Evolutionary conservation across 2,888 invertebrate species (phyloP).

Genomic region (Hipparchia sbordonii): DNA sequence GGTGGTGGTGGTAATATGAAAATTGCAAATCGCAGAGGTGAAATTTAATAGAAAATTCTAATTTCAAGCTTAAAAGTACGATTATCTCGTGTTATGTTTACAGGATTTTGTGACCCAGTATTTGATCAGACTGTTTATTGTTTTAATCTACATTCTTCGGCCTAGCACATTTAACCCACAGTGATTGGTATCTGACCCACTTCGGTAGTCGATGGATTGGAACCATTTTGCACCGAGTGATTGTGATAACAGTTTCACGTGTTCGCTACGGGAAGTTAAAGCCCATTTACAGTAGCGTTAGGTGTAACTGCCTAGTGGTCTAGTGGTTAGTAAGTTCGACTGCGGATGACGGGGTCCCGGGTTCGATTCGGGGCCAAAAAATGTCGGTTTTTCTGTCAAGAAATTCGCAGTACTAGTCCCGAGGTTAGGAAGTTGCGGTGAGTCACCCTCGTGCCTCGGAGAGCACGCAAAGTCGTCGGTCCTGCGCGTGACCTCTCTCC

Average conservation of each 20-base stretch:
- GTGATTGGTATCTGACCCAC: constrained; percentile 1
- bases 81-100: background rate
- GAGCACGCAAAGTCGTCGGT: too few relatives aligned
- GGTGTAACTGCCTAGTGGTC: too few relatives aligned
- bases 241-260: constrained; percentile 1
- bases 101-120: background rate
- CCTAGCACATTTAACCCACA: background rate
- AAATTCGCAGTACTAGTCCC: too few relatives aligned
- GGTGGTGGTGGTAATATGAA: too few relatives aligned
- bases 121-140: constrained; percentile 9
- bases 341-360: too few relatives aligned
- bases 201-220: background rate
- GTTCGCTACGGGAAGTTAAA: background rate
- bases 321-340: too few relatives aligned
- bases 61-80: background rate
- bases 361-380: too few relatives aligned
- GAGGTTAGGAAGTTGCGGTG: too few relatives aligned
- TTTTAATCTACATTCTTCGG: constrained; percentile 1
- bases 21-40: too few relatives aligned
- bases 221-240: background rate
- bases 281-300: background rate
- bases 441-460: too few relatives aligned
- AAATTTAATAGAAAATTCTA: background rate
- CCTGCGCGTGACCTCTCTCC: too few relatives aligned
- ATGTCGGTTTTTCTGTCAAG: too few relatives aligned